Conservation (phyloP, 2,888 invertebrate species). For the Apamea sordens region DNA sequence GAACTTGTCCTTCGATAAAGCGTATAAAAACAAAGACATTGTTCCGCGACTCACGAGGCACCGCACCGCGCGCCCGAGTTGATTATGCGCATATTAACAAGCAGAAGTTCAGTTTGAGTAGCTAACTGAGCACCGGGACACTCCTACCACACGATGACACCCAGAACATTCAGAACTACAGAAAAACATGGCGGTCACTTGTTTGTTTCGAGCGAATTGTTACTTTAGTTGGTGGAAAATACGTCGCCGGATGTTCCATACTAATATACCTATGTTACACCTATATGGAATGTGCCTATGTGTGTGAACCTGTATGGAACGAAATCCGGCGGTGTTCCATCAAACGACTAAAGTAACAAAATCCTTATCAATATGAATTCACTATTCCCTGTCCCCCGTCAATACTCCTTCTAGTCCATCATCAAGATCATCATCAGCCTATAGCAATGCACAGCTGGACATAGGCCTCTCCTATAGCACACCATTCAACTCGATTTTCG, state of each 20-base stretch:
- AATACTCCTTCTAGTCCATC: not conserved
- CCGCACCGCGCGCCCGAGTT: not conserved
- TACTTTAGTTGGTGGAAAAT: not conserved
- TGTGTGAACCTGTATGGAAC: too few species aligned
- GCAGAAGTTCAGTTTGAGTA: slow-evolving; percentile 15
- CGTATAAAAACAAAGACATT: slow-evolving; percentile 28
- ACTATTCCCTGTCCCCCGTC: not conserved
- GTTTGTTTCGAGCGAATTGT: not conserved
- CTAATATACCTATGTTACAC: too few species aligned
- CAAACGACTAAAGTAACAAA: not conserved
- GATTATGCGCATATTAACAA: slow-evolving; percentile 55
- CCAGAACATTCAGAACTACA: not conserved
- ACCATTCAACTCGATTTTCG: too few species aligned
- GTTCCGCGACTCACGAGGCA: not conserved
- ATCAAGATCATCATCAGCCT: too few species aligned
- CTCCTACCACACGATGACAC: slow-evolving; percentile 21
- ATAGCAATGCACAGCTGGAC: too few species aligned
- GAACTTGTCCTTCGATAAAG: slow-evolving; percentile 16
- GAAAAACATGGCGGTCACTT: slow-evolving; percentile 13
- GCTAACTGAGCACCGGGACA: slow-evolving; percentile 14
- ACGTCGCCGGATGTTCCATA: not conserved
- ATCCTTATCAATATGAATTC: not conserved
- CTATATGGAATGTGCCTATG: too few species aligned
- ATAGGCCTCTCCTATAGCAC: too few species aligned
- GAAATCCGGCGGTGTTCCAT: not conserved